These are phyloP conservation scores for Diadumene lineata DNA, from an alignment of 92 coral and sea anemone species.

Conservation along the genomic window DNA sequence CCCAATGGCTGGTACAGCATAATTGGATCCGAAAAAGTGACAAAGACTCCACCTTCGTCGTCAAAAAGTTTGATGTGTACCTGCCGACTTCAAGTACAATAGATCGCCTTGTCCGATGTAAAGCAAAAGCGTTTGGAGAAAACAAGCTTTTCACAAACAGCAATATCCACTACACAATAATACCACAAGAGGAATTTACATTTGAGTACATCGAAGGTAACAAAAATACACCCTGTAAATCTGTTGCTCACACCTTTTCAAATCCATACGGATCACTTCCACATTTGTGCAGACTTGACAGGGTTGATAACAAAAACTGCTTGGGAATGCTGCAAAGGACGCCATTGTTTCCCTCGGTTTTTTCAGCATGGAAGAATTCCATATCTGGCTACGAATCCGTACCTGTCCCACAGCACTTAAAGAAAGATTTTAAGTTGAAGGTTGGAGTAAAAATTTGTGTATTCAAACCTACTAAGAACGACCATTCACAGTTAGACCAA, in stretches of 20 bases:
- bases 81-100: conserved; percentile 20
- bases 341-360: conserved; percentile 42
- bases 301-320: conserved; percentile 49
- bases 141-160: conserved; percentile 24
- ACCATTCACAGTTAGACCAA: too few species aligned
- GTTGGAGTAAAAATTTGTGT: conserved; percentile 42
- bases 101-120: conserved; percentile 22
- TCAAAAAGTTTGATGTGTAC: conserved; percentile 38
- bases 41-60: conserved; percentile 19
- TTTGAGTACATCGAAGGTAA: conserved; percentile 40
- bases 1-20: conserved; percentile 37
- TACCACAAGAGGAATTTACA: conserved; percentile 24
- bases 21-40: conserved; percentile 28
- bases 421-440: conserved; percentile 26
- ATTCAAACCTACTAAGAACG: too few species aligned
- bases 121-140: conserved; percentile 15
- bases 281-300: conserved; percentile 34
- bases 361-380: conserved; percentile 26
- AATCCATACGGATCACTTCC: conserved; percentile 48
- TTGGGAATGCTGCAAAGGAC: conserved; percentile 31
- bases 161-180: conserved; percentile 23
- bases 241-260: conserved; percentile 13
- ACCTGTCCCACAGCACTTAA: conserved; percentile 21
- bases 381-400: conserved; percentile 35
- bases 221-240: conserved; percentile 13